Percentiles rank a stretch among this genome's conserved stretches.
phyloP scores from a whole-genome alignment of 1,140 invertebrate species.

The Cyrtorhinus lividipennis region DNA sequence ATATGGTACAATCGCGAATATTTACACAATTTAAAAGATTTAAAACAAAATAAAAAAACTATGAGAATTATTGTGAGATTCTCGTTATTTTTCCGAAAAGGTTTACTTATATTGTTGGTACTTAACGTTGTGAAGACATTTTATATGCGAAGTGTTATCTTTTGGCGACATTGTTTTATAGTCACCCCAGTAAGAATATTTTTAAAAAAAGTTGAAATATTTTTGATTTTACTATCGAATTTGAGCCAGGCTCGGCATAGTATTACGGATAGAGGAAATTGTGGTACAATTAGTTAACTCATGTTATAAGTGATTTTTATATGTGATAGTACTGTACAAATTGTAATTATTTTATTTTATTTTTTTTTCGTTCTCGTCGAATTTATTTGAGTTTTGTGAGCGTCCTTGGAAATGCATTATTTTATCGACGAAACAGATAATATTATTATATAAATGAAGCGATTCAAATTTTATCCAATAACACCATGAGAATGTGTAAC shows the following conservation, averaged over 20 bases:
- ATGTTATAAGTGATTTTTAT: slow-evolving; percentile 1
- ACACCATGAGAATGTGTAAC: neutral
- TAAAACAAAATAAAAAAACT: neutral
- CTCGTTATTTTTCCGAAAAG: neutral
- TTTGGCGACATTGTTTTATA: neutral
- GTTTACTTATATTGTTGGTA: neutral
- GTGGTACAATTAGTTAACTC: slow-evolving; percentile 1
- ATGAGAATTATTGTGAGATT: neutral
- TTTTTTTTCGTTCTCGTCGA: too few species aligned
- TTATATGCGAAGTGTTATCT: neutral
- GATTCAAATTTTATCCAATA: neutral
- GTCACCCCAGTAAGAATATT: neutral
- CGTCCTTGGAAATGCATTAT: neutral
- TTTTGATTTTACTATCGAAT: neutral
- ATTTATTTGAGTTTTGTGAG: too few species aligned
- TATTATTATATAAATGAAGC: neutral
- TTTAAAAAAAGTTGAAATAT: neutral
- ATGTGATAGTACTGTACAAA: slow-evolving; percentile 5
- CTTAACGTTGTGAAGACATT: neutral
- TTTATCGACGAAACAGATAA: too few species aligned
- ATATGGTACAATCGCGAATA: slow-evolving; percentile 4
- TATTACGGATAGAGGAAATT: neutral
- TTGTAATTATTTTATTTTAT: neutral
- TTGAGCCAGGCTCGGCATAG: neutral
- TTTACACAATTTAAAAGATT: too few species aligned